A percentile compares a stretch with the other conserved stretches of the same genome.
Conservation (phyloP, 2,797 vertebrate genomes). For the Cichlasoma orientale region DNA sequence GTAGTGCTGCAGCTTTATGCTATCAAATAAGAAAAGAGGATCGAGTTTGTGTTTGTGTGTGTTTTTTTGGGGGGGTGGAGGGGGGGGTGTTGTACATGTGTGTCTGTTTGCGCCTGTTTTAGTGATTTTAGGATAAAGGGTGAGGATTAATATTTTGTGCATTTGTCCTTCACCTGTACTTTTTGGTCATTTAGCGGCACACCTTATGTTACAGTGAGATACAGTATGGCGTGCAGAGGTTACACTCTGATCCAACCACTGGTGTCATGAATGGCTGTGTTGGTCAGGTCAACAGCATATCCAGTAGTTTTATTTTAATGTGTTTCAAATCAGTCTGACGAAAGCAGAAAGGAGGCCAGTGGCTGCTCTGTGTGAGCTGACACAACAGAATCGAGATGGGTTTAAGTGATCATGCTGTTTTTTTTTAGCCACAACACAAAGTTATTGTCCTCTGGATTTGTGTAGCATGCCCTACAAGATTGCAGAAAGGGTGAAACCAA, state of each 20-base stretch:
- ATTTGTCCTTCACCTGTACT: conserved; percentile 2
- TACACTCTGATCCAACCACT: fast-evolving
- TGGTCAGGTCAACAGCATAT: neutral
- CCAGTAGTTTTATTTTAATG: too few relatives aligned
- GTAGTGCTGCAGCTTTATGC: conserved; percentile 7
- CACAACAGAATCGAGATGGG: too few relatives aligned
- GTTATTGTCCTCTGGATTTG: too few relatives aligned
- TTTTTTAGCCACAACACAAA: too few relatives aligned
- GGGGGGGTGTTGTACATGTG: too few relatives aligned
- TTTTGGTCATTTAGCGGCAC: conserved; percentile 10
- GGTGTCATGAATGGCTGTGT: neutral
- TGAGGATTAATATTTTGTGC: conserved; percentile 14
- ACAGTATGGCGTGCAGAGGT: neutral
- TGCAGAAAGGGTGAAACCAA: too few relatives aligned
- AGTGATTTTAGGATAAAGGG: neutral
- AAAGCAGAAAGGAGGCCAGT: too few relatives aligned
- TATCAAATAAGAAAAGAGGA: conserved; percentile 14
- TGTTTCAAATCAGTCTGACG: too few relatives aligned
- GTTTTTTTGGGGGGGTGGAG: too few relatives aligned
- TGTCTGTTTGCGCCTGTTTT: neutral
- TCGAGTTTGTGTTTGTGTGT: neutral
- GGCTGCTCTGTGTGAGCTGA: too few relatives aligned
- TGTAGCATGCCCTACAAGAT: too few relatives aligned
- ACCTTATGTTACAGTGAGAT: neutral
- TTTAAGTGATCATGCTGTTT: too few relatives aligned